A percentile compares a stretch with the other conserved stretches of the same genome.
phyloP scores from a whole-genome alignment of 2,113 vertebrate species.

The Actinemys pallida region DNA sequence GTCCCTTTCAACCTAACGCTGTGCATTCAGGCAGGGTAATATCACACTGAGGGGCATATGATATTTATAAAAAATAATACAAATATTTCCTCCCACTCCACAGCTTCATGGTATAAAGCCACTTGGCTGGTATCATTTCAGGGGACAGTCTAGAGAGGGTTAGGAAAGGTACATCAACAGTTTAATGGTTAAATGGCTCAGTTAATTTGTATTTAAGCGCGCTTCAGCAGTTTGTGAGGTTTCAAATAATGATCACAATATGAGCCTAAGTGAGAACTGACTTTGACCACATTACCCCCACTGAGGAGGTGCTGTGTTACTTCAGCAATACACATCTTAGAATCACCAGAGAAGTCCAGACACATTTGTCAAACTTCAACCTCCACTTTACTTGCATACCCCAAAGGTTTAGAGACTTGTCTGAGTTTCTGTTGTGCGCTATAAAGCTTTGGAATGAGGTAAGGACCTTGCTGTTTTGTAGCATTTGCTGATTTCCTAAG shows the following conservation, averaged over 20 bases:
- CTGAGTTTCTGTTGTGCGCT: neutral
- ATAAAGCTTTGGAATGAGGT: neutral
- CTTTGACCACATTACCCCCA: neutral
- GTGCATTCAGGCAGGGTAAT: neutral
- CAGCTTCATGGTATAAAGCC: neutral
- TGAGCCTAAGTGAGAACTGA: neutral
- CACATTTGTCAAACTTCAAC: neutral
- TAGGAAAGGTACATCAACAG: neutral
- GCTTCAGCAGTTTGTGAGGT: neutral
- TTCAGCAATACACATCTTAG: neutral
- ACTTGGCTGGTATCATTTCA: neutral
- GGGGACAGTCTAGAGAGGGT: neutral
- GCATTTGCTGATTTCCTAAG: neutral
- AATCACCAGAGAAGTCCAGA: accelerated
- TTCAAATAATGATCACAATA: neutral
- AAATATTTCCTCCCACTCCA: neutral
- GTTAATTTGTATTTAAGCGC: constrained; percentile 40
- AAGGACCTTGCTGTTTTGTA: neutral
- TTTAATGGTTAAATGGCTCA: constrained; percentile 2
- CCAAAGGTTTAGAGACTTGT: neutral
- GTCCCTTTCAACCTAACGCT: neutral
- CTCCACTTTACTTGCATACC: neutral
- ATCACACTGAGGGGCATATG: neutral
- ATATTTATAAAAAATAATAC: neutral
- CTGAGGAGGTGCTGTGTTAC: neutral